These are phyloP conservation scores for Scomber colias DNA, from an alignment of 2,113 vertebrate genomes.

Conservation along the genomic window DNA sequence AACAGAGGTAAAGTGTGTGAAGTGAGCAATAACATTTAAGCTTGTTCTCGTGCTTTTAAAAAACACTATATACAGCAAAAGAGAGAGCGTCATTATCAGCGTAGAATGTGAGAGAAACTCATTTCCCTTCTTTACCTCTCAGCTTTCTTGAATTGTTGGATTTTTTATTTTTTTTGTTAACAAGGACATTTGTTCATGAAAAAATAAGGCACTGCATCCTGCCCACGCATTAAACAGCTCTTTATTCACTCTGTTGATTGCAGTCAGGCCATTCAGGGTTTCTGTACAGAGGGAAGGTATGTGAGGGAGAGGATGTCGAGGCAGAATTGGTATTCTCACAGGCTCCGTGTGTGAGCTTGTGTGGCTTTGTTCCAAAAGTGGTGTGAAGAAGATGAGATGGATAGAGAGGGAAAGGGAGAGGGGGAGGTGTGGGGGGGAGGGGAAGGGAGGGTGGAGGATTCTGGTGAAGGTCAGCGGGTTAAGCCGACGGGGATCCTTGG, in stretches of 20 bases:
- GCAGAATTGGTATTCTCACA: slow-evolving; percentile 61
- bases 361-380: slow-evolving; percentile 79
- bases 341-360: slow-evolving; percentile 49
- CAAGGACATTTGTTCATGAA: neutral
- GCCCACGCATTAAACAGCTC: slow-evolving; percentile 5
- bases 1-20: neutral
- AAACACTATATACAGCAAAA: neutral
- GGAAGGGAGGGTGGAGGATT: slow-evolving; percentile 36
- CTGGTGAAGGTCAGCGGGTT: slow-evolving; percentile 81
- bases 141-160: neutral
- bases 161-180: neutral
- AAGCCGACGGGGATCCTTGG: slow-evolving; percentile 80
- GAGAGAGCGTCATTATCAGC: neutral
- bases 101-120: neutral
- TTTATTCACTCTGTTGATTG: slow-evolving; percentile 28
- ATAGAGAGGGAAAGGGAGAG: slow-evolving; percentile 13
- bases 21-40: neutral
- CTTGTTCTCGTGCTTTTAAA: too few relatives aligned
- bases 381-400: slow-evolving; percentile 64
- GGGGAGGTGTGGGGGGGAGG: neutral
- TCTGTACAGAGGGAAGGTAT: slow-evolving; percentile 45
- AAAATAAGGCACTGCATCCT: neutral
- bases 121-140: neutral
- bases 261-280: slow-evolving; percentile 32
- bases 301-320: slow-evolving; percentile 51